Evolutionary conservation across 1,140 invertebrate species (phyloP), one percentile per base, ranked within the genome.

Genomic region (Delia radicum): DNA sequence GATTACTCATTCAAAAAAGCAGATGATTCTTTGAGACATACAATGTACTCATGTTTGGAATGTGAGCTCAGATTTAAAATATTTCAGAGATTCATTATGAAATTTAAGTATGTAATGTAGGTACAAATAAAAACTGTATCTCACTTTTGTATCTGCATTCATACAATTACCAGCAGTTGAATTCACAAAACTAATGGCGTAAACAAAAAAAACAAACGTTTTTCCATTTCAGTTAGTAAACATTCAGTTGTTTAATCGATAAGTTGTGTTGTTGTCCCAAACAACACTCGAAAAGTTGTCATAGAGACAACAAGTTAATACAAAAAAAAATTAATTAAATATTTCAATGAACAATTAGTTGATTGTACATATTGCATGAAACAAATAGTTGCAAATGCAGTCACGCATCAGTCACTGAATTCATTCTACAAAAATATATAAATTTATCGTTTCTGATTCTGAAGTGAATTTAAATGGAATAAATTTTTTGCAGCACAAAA

Each of bases 161-260:
- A n/a, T 21, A 55, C 48, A 55, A 55, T n/a, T 55, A 55, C 48
- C 48, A 18, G 48, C 48, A 21, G 18, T 55, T 55, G 6, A 8
- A 55, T 55, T 18, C 8, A 55, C 48, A 55, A 55, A 55, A 15
- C n/a, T 48, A 5, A n/a, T 55, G 48, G 48, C n/a, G 48, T 55
- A 55, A 55, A 55, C 15, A 48, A 48, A 10, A n/a, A 48, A 55
- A 55, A 55, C 24, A 2, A 55, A 33, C 13, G 15, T n/a, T n/a
- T 67, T 29, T 67, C 63, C 8, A 18, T 67, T 33, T 29, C 29
- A 55, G 27, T 84, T 79, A 84, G 80, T 84, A 74, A 33, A 69
- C 29, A 76, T 79, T 77, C 76, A 78, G 76, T 81, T 81, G 82
- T 82, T 84, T 75, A 79, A 79, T 81, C 81, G 82, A 80, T 82